Percentiles rank a stretch among this genome's conserved stretches.
Conservation (phyloP, 2,797 vertebrate genomes). For the Rhinogobio ventralis region DNA sequence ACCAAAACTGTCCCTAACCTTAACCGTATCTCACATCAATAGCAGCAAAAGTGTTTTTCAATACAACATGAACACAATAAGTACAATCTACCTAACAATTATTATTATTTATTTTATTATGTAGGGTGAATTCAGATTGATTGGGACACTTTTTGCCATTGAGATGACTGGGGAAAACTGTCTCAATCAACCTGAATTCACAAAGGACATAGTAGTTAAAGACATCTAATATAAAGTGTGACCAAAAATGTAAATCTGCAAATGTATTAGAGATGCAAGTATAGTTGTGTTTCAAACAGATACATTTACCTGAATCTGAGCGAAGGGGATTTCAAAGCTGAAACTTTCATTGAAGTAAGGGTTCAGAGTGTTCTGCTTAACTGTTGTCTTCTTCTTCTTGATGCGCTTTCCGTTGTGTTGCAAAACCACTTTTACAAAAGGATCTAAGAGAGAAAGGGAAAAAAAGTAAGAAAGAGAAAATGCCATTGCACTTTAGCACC, state of each 20-base stretch:
- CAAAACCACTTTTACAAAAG: constrained; percentile 90
- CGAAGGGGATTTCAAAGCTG: constrained; percentile 93
- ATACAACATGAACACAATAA: not conserved
- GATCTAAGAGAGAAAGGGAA: constrained; percentile 74
- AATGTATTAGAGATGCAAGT: not conserved
- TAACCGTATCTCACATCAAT: not conserved
- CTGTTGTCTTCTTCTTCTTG: constrained; percentile 93
- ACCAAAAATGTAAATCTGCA: not conserved
- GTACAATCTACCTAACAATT: not conserved
- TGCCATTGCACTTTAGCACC: not conserved
- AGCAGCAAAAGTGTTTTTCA: not conserved
- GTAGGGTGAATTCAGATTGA: too few relatives aligned
- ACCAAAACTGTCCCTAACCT: not conserved
- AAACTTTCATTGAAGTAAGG: constrained; percentile 95
- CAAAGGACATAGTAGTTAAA: not conserved
- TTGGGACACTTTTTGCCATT: too few relatives aligned
- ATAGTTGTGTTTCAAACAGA: not conserved
- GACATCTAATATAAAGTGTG: not conserved
- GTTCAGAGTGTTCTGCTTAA: constrained; percentile 92
- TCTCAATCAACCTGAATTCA: too few relatives aligned
- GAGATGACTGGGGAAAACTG: too few relatives aligned
- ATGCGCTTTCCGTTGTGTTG: constrained; percentile 89
- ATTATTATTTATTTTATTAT: too few relatives aligned
- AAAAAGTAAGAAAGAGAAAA: not conserved
- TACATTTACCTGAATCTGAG: constrained; percentile 86